phyloP scores from a whole-genome alignment of 1,140 invertebrate species.

The Harlomillsia oculata region DNA sequence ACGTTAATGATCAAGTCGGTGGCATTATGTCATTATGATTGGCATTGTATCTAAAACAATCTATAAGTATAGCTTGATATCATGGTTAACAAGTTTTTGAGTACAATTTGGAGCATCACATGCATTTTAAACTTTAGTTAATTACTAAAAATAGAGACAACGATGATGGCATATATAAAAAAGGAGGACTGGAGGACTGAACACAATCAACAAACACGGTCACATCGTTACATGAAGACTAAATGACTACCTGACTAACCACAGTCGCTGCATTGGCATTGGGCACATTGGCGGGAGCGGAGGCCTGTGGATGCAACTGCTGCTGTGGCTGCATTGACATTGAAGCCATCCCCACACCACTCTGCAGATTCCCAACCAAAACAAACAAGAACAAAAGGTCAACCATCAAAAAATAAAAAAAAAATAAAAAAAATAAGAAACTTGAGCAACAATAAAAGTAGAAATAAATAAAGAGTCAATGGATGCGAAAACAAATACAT shows the following conservation, averaged over 20 bases:
- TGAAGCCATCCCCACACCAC: slow-evolving; percentile 34
- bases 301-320: slow-evolving; percentile 12
- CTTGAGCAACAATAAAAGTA: not conserved
- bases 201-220: not conserved
- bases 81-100: too few relatives aligned
- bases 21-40: too few relatives aligned
- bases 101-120: too few relatives aligned
- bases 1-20: too few relatives aligned
- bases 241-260: slow-evolving; percentile 33
- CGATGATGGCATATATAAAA: too few relatives aligned
- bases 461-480: slow-evolving; percentile 4
- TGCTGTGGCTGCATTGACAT: slow-evolving; percentile 31
- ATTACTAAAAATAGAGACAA: too few relatives aligned
- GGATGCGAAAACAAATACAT: slow-evolving; percentile 2
- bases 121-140: too few relatives aligned
- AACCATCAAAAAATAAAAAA: slow-evolving; percentile 12
- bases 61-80: too few relatives aligned
- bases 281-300: slow-evolving; percentile 13
- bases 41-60: too few relatives aligned
- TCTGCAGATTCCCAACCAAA: slow-evolving; percentile 30
- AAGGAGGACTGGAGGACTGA: not conserved
- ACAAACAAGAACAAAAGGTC: slow-evolving; percentile 23
- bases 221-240: not conserved
- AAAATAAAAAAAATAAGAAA: not conserved
- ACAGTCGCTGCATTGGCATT: slow-evolving; percentile 30